A percentile compares a stretch with the other conserved stretches of the same genome.
phyloP scores from a whole-genome alignment of 1,140 invertebrate genomes.

The Calliopsis andreniformis region DNA sequence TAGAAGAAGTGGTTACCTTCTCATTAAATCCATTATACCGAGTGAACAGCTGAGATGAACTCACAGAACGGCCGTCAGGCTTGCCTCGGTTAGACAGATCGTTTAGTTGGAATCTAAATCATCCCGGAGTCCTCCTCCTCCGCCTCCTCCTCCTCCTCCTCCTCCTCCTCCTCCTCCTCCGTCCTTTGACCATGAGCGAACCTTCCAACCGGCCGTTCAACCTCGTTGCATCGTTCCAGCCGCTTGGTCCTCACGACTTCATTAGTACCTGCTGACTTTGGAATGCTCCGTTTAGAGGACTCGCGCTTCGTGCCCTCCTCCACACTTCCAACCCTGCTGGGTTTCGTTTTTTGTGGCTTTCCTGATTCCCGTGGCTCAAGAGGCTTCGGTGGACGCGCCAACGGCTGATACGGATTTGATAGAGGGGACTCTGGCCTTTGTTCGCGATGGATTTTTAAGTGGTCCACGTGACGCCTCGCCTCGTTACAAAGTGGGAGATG shows the following conservation, averaged over 20 bases:
- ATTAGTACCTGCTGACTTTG: constrained; percentile 69
- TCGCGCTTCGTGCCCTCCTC: neutral
- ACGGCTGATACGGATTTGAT: constrained; percentile 31
- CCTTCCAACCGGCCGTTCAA: constrained; percentile 42
- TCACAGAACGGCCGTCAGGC: constrained; percentile 55
- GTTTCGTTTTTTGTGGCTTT: constrained; percentile 20
- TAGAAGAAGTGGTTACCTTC: constrained; percentile 57
- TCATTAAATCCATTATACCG: constrained; percentile 72
- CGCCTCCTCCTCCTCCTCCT: too few relatives aligned
- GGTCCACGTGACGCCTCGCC: neutral
- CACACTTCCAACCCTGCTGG: neutral
- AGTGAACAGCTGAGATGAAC: constrained; percentile 67
- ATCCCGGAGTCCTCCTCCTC: constrained; percentile 38
- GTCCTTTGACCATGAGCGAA: neutral
- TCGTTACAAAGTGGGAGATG: neutral
- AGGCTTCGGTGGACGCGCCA: neutral
- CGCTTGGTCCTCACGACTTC: constrained; percentile 69
- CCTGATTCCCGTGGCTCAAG: neutral
- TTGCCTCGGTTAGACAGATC: constrained; percentile 67
- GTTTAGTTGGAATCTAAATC: constrained; percentile 73
- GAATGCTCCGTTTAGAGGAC: constrained; percentile 55
- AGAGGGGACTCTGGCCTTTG: neutral
- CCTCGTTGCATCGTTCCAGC: constrained; percentile 47
- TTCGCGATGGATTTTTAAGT: constrained; percentile 16
- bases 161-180: constrained; percentile 4